Percentiles rank a stretch among this genome's conserved stretches.
Evolutionary conservation across 2,888 invertebrate genomes (phyloP).

Genomic region (Phortica okadai): DNA sequence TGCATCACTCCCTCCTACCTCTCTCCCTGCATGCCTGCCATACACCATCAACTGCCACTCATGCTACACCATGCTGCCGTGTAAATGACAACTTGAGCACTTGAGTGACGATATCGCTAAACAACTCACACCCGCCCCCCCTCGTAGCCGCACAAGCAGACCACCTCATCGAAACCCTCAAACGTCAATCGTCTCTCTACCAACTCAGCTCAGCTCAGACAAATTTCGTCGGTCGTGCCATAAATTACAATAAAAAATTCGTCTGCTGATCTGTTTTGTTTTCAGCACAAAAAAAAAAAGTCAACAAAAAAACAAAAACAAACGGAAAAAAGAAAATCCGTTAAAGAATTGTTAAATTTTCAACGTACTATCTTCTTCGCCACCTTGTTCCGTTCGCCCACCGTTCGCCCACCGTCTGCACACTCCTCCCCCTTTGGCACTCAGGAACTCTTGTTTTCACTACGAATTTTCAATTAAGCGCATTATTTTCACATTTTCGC

Average conservation of each 20-base stretch:
- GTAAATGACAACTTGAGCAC: slow-evolving; percentile 19
- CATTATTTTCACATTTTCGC: slow-evolving; percentile 26
- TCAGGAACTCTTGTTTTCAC: not conserved
- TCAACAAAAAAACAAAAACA: not conserved
- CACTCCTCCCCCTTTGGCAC: not conserved
- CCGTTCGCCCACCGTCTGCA: not conserved
- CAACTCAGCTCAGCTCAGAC: not conserved
- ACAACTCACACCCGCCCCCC: not conserved
- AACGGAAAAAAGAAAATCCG: not conserved
- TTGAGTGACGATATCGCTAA: slow-evolving; percentile 8
- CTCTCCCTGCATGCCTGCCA: not conserved
- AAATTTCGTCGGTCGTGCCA: not conserved
- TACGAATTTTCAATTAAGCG: slow-evolving; percentile 23
- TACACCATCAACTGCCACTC: too few species aligned
- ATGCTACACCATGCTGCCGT: not conserved
- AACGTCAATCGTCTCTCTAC: too few species aligned
- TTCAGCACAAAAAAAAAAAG: not conserved
- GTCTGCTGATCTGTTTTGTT: slow-evolving; percentile 20
- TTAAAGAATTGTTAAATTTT: not conserved
- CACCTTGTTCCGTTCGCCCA: not conserved
- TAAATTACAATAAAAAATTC: slow-evolving; percentile 16
- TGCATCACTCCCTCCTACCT: not conserved
- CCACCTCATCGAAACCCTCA: not conserved
- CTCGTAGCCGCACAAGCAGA: not conserved
- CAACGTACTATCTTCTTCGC: not conserved